These are phyloP conservation scores for Abrostola triplasia DNA, from an alignment of 2,888 invertebrate species.

Conservation along the genomic window DNA sequence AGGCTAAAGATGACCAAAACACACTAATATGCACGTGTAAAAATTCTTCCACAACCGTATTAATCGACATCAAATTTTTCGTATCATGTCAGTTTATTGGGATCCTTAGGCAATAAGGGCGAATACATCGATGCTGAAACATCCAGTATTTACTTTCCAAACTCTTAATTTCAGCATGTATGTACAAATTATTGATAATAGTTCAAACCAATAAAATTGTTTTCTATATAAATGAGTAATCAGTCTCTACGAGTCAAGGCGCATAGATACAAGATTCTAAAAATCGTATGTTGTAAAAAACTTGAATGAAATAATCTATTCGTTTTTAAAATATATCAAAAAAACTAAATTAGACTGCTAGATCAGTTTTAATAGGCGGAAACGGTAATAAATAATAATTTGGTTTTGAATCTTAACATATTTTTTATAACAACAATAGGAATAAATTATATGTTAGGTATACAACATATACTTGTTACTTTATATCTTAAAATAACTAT, in stretches of 20 bases:
- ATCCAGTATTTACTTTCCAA: too few species aligned
- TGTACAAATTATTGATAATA: not conserved
- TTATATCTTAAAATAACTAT: too few species aligned
- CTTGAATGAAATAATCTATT: not conserved
- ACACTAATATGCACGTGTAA: too few species aligned
- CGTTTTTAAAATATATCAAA: not conserved
- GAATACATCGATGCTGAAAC: too few species aligned
- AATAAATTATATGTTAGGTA: conserved; percentile 11
- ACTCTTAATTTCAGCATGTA: too few species aligned
- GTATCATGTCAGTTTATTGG: too few species aligned
- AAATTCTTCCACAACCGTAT: too few species aligned
- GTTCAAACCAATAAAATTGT: not conserved
- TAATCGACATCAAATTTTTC: too few species aligned
- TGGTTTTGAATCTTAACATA: conserved; percentile 4
- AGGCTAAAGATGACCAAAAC: too few species aligned
- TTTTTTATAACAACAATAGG: conserved; percentile 14
- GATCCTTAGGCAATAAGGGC: too few species aligned
- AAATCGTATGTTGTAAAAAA: not conserved
- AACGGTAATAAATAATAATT: conserved; percentile 26
- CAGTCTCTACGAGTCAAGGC: not conserved
- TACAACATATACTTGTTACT: not conserved
- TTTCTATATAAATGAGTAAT: not conserved
- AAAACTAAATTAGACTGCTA: conserved; percentile 6
- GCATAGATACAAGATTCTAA: not conserved
- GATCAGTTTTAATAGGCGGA: conserved; percentile 19